Percentiles rank a stretch among this genome's conserved stretches.
Evolutionary conservation across 1,140 invertebrate genomes (phyloP).

Genomic region (Philopotamus ludificatus): DNA sequence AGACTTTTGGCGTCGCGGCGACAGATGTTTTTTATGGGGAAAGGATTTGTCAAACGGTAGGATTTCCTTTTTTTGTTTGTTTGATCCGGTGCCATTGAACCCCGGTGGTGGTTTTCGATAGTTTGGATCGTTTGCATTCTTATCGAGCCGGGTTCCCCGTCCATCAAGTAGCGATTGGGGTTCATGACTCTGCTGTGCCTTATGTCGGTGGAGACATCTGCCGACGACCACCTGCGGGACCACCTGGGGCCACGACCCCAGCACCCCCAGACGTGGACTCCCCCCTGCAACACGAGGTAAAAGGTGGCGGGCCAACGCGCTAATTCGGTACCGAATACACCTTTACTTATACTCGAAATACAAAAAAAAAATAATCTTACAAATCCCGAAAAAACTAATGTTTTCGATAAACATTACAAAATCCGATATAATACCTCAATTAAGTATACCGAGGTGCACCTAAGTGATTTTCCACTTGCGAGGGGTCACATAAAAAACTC

Average conservation of each 20-base stretch:
- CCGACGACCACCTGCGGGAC: conserved; percentile 19
- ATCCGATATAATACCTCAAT: no score
- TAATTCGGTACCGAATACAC: conserved; percentile 21
- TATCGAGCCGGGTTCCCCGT: neutral
- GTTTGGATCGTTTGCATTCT: neutral
- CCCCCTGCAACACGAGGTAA: conserved; percentile 10
- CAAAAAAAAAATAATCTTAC: no score
- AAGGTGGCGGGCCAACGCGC: neutral
- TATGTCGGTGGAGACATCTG: conserved; percentile 36
- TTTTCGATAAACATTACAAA: no score
- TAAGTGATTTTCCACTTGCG: conserved; percentile 14
- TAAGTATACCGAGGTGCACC: no score
- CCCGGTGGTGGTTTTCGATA: no score
- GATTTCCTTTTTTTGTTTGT: no score
- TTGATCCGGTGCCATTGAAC: no score
- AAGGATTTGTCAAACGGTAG: no score
- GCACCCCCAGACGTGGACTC: conserved; percentile 8
- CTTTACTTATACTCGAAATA: conserved; percentile 3
- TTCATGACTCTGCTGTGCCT: conserved; percentile 31
- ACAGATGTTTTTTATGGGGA: no score
- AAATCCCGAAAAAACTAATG: no score
- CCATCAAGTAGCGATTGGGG: conserved; percentile 10
- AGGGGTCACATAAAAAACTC: conserved; percentile 31
- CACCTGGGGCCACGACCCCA: conserved; percentile 23
- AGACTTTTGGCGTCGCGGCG: no score